Conservation (phyloP, 2,113 vertebrate genomes). For the Poeciliopsis retropinna region DNA sequence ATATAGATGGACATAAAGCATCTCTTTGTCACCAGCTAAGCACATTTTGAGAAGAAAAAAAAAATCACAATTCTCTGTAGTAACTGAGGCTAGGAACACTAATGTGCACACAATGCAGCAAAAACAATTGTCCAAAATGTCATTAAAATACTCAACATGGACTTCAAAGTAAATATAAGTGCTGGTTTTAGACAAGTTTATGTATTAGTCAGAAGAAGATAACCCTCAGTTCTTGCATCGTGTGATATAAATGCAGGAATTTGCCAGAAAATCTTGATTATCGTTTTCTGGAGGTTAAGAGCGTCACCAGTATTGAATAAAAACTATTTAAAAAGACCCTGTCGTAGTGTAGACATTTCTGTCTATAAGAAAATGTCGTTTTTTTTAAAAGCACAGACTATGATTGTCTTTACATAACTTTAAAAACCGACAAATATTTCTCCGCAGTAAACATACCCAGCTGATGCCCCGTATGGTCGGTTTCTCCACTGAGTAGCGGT, state of each 20-base stretch:
- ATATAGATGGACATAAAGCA: neutral
- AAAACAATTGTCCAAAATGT: no score
- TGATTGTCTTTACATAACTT: neutral
- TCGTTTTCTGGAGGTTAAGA: neutral
- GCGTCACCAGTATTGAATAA: neutral
- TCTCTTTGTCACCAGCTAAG: no score
- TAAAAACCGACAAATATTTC: neutral
- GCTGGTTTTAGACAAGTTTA: no score
- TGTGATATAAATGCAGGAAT: neutral
- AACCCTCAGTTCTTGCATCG: neutral
- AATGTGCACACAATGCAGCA: no score
- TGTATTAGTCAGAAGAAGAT: neutral
- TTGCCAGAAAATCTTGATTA: neutral
- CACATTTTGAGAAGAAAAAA: no score
- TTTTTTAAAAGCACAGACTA: neutral
- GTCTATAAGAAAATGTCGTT: no score
- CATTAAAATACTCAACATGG: no score
- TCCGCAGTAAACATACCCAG: conserved; percentile 82
- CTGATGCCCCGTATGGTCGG: conserved; percentile 86
- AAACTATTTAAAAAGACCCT: neutral
- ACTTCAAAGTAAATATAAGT: no score
- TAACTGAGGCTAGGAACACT: no score
- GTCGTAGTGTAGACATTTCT: no score
- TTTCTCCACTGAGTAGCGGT: conserved; percentile 72
- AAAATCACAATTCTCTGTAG: no score